Conservation (phyloP, 2,113 vertebrate genomes). For the Cygnus buccinator region DNA sequence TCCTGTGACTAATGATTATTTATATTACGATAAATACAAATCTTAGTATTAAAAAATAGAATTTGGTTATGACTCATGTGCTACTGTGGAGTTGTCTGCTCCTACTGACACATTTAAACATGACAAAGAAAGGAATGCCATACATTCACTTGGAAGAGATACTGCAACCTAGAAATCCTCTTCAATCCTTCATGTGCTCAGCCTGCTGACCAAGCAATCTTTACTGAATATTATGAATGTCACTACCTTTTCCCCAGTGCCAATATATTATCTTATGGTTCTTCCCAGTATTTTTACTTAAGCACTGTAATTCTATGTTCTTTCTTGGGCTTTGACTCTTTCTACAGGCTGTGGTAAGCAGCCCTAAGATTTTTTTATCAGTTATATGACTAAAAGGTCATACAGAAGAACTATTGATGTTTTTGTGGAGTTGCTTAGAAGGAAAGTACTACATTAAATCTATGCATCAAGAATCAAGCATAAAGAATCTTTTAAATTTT, state of each 20-base stretch:
- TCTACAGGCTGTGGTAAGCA: neutral
- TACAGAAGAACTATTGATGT: neutral
- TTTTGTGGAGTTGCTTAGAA: neutral
- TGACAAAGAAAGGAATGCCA: neutral
- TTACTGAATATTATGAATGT: neutral
- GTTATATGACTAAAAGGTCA: constrained; percentile 20
- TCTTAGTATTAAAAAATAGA: neutral
- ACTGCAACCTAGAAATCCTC: neutral
- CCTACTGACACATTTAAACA: neutral
- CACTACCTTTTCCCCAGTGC: neutral
- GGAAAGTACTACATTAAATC: neutral
- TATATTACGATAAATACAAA: neutral
- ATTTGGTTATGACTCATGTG: neutral
- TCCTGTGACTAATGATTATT: neutral
- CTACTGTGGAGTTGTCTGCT: neutral
- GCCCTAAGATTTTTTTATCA: constrained; percentile 13
- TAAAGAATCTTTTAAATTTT: neutral
- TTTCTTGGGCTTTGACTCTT: neutral
- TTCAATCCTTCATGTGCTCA: neutral
- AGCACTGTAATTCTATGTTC: neutral
- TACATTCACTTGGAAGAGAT: neutral
- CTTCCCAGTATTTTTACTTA: neutral
- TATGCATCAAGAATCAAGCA: neutral
- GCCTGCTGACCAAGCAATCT: neutral
- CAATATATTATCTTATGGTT: neutral